Evolutionary conservation across 2,797 vertebrate genomes (phyloP).

Genomic region (Anas georgica): DNA sequence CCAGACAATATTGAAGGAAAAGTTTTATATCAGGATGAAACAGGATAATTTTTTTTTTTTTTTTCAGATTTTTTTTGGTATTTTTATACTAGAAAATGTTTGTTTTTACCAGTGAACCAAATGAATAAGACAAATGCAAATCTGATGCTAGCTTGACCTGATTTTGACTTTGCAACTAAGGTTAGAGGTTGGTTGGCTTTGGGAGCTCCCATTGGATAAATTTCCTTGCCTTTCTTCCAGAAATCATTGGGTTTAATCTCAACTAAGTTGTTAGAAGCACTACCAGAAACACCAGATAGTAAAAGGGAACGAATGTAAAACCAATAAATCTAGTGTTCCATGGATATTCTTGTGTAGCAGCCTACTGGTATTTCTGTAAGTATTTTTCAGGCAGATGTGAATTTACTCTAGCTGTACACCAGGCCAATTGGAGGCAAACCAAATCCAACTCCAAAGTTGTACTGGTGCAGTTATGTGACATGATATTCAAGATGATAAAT

Average conservation of each 20-base stretch:
- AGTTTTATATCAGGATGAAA: neutral
- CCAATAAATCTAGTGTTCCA: neutral
- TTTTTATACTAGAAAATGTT: neutral
- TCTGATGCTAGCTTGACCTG: neutral
- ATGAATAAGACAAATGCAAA: neutral
- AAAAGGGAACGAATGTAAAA: neutral
- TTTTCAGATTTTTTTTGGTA: neutral
- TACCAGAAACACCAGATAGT: neutral
- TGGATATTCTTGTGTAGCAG: neutral
- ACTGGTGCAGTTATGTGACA: neutral
- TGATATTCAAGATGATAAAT: neutral
- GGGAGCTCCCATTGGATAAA: neutral
- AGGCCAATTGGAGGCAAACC: neutral
- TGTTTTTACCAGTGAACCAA: neutral
- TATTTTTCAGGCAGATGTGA: neutral
- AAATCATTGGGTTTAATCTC: neutral
- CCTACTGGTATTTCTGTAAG: neutral
- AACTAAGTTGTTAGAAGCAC: neutral
- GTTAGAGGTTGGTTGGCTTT: neutral
- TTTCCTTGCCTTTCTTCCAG: neutral
- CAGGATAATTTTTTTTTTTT: neutral
- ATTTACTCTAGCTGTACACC: accelerated
- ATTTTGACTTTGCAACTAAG: neutral
- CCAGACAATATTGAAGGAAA: neutral
- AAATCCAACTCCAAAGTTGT: neutral